Base-by-base conservation (phyloP, 53 echinoderm and acorn worm species). In the Zoroaster sp. region DNA sequence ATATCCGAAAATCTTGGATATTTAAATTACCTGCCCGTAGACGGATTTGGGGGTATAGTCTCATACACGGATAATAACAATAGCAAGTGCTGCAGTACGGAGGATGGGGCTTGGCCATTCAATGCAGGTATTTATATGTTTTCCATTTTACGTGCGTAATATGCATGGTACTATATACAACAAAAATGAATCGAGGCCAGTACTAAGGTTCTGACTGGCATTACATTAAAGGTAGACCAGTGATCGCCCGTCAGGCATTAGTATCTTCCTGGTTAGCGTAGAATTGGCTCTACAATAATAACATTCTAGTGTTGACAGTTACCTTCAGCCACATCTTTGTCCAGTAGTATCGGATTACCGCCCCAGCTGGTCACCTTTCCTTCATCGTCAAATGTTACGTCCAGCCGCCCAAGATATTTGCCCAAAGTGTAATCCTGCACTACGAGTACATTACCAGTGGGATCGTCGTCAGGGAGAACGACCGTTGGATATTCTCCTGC, bases 321-420 rank as follows among this genome's bases (percentile, higher is more conserved):
- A 94, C 96, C 94, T 91, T 96, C 66, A 72, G 13, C 71, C 33
- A 82, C 67, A 25, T 65, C 68, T 1, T 46, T 73, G 47, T 96
- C 92, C 42, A 96, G 36, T 3, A 95, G 47, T 37, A 95, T 91
- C 0, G 96, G 96, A 37, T 96, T 96, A n/a, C 96, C 96, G 30
- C 66, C 73, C 90, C 88, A 95, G 30, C 63, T 54, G 3, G 69
- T 93, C 3, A 96, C 23, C 20, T 87, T 49, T 20, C 96, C 96
- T 66, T 51, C 73, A 14, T 93, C 83, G 71, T 96, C 93, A 89
- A 96, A 96, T 18, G 83, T 92, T 11, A 96, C 92, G 46, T 91
- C 40, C 23, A 96, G 89, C 42, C 91, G 87, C 37, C 96, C 96
- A 0, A 96, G 88, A 69, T 96, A 96, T 49, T 96, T 96, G 3